phyloP scores from a whole-genome alignment of 2,113 vertebrate genomes.

The Pyrgilauda ruficollis region DNA sequence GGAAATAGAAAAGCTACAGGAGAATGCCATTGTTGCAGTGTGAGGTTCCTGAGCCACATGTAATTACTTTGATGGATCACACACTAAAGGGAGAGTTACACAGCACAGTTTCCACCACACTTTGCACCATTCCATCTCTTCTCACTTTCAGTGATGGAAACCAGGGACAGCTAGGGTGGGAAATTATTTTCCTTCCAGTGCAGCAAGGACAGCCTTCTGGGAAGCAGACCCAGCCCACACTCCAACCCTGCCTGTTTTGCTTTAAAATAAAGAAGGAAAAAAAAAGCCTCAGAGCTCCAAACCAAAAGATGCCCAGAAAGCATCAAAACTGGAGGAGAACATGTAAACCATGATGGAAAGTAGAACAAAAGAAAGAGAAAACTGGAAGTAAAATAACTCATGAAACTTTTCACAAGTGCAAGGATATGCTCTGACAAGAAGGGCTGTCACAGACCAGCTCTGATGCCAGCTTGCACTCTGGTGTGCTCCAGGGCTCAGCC shows the following conservation, averaged over 20 bases:
- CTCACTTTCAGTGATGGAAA: background rate
- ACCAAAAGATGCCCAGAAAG: background rate
- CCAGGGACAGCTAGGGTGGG: background rate
- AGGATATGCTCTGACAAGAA: background rate
- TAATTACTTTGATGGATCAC: background rate
- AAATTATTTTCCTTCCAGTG: background rate
- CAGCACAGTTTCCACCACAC: background rate
- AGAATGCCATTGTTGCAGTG: background rate
- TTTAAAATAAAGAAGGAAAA: background rate
- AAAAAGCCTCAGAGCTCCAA: background rate
- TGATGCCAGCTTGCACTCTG: background rate
- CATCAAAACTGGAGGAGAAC: background rate
- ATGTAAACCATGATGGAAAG: background rate
- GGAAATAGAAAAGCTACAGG: slow-evolving; percentile 4
- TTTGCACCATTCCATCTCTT: background rate
- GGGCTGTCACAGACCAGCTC: background rate
- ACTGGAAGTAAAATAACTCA: background rate
- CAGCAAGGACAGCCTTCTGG: background rate
- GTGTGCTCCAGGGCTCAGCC: background rate
- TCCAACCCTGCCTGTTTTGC: background rate
- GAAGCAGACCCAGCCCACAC: background rate
- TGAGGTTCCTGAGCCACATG: background rate
- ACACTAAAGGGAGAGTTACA: background rate
- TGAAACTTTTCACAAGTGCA: background rate
- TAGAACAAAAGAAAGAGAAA: background rate